These are phyloP conservation scores for Bombyx huttoni DNA, from an alignment of 2,888 invertebrate genomes.

Conservation along the genomic window DNA sequence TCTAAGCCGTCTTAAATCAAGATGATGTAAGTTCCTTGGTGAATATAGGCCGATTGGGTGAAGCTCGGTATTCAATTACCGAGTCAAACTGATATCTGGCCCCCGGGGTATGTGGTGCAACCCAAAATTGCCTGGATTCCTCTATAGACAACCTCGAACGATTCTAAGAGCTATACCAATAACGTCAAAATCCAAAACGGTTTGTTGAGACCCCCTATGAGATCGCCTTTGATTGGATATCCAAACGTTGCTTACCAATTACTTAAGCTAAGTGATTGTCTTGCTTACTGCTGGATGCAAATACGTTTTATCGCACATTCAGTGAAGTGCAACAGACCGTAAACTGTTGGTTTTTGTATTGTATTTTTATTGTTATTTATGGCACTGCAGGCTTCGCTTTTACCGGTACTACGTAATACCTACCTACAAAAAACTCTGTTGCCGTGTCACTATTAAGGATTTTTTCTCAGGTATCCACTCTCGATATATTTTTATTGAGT, in stretches of 20 bases:
- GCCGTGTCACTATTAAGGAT: too few species aligned
- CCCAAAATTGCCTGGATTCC: slow-evolving; percentile 45
- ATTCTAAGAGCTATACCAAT: slow-evolving; percentile 13
- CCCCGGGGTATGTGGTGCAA: slow-evolving; percentile 37
- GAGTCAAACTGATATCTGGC: slow-evolving; percentile 45
- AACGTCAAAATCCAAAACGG: slow-evolving; percentile 15
- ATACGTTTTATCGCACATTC: slow-evolving; percentile 8
- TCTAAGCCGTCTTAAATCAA: slow-evolving; percentile 19
- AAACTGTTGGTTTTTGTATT: too few species aligned
- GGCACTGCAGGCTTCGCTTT: too few species aligned
- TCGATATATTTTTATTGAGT: too few species aligned
- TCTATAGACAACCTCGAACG: slow-evolving; percentile 9
- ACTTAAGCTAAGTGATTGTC: slow-evolving; percentile 65
- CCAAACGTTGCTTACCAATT: slow-evolving; percentile 56
- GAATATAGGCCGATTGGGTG: slow-evolving; percentile 26
- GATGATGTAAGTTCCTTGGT: slow-evolving; percentile 15
- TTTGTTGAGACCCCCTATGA: slow-evolving; percentile 18
- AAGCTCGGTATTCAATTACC: slow-evolving; percentile 53
- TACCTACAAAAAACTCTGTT: too few species aligned
- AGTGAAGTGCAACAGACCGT: too few species aligned
- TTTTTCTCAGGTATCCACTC: too few species aligned
- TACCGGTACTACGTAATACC: too few species aligned
- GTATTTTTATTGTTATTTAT: too few species aligned
- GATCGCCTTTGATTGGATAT: slow-evolving; percentile 54
- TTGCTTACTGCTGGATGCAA: slow-evolving; percentile 29